Evolutionary conservation across 2,888 invertebrate genomes (phyloP).

Genomic region (Latheticus oryzae): DNA sequence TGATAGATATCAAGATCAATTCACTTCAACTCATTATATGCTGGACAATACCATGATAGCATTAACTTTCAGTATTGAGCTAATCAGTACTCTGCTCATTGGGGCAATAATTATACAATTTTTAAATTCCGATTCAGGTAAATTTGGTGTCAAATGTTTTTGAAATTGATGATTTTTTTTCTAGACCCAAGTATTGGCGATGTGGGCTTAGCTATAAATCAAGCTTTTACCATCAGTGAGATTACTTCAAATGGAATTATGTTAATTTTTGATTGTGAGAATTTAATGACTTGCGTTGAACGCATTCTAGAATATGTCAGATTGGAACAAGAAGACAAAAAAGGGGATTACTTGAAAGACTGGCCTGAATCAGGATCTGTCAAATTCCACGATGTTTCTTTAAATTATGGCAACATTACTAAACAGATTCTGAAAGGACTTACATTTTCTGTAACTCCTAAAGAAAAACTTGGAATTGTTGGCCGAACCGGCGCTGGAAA

Average conservation of each 20-base stretch:
- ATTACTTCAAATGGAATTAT: conserved; percentile 72
- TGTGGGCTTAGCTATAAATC: conserved; percentile 82
- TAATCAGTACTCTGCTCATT: conserved; percentile 40
- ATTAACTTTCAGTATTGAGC: conserved; percentile 52
- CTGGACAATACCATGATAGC: conserved; percentile 47
- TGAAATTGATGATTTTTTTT: conserved; percentile 24
- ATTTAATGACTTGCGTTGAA: conserved; percentile 90
- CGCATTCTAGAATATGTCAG: conserved; percentile 69
- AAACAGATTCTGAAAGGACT: conserved; percentile 80
- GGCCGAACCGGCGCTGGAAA: conserved; percentile 88
- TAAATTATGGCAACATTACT: conserved; percentile 78
- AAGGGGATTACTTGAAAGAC: conserved; percentile 57
- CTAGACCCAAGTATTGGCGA: conserved; percentile 73
- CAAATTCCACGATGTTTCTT: conserved; percentile 73
- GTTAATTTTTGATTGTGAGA: conserved; percentile 83
- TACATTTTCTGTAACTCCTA: conserved; percentile 73
- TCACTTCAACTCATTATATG: conserved; percentile 54
- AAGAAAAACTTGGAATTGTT: conserved; percentile 80
- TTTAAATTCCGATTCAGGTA: conserved; percentile 83
- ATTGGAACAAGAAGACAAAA: conserved; percentile 61
- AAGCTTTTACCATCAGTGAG: conserved; percentile 80
- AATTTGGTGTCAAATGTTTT: background rate
- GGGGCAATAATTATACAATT: conserved; percentile 24
- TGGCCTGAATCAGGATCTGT: conserved; percentile 82
- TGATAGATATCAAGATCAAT: conserved; percentile 69